Evolutionary conservation across 2,797 vertebrate genomes (phyloP).

Genomic region (Euthynnus affinis): DNA sequence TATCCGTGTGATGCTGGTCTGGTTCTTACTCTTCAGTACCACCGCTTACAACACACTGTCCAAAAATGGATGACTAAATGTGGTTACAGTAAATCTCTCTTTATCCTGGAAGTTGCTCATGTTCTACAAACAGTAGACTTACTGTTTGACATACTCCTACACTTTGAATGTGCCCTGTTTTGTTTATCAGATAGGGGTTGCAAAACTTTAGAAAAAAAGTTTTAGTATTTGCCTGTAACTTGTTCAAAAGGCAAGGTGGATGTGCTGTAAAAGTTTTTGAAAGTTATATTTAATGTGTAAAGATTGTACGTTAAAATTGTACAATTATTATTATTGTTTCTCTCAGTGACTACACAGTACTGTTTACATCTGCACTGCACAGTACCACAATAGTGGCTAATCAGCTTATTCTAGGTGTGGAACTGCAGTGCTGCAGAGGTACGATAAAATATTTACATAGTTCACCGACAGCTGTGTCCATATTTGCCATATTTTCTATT

Average conservation of each 20-base stretch:
- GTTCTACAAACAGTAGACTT: not conserved
- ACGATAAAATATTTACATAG: constrained; percentile 35
- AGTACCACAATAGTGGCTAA: not conserved
- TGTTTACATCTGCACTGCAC: not conserved
- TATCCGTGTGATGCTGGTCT: too few species aligned
- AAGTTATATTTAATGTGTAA: not conserved
- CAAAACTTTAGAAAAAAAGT: not conserved
- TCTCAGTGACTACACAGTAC: not conserved
- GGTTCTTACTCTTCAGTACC: not conserved
- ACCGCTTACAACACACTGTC: not conserved
- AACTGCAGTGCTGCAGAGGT: constrained; percentile 4
- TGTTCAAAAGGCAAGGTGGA: not conserved
- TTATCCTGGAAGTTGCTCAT: not conserved
- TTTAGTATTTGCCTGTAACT: not conserved
- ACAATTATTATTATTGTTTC: not conserved
- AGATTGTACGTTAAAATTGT: too few species aligned
- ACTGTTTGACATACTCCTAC: not conserved
- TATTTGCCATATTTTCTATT: constrained; percentile 38
- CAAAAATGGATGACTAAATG: not conserved
- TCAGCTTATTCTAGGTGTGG: constrained; percentile 20
- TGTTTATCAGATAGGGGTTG: not conserved
- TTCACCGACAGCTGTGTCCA: constrained; percentile 47
- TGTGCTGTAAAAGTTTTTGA: not conserved
- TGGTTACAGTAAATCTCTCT: too few species aligned
- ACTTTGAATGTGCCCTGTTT: not conserved